Conservation (phyloP, 2,888 invertebrate genomes). For the Siphonodentalium dalli region DNA sequence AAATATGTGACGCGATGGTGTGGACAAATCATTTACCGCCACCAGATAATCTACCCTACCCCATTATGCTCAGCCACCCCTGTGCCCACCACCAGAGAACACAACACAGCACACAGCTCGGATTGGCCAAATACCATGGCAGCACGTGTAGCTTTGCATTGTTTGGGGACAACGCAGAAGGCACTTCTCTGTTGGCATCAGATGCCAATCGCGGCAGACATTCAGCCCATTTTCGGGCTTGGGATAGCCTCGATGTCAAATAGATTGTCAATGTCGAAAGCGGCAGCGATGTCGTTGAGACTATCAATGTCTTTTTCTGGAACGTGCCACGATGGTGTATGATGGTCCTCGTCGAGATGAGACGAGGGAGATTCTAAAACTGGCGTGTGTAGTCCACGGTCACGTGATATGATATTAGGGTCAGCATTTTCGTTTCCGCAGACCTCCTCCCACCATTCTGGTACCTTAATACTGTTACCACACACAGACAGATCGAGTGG, state of each 20-base stretch:
- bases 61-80: no score
- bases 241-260: slow-evolving; percentile 58
- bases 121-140: no score
- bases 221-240: slow-evolving; percentile 43
- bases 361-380: slow-evolving; percentile 51
- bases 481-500: slow-evolving; percentile 60
- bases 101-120: no score
- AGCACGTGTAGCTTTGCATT: no score
- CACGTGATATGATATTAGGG: slow-evolving; percentile 29
- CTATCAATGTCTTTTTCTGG: slow-evolving; percentile 38
- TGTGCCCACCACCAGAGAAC: no score
- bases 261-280: slow-evolving; percentile 60
- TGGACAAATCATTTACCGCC: no score
- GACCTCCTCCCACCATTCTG: slow-evolving; percentile 62
- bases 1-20: no score
- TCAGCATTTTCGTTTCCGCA: slow-evolving; percentile 36
- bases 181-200: no score
- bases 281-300: slow-evolving; percentile 47
- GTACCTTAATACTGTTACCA: slow-evolving; percentile 60
- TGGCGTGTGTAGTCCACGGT: slow-evolving; percentile 52
- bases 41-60: no score
- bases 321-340: slow-evolving; percentile 53
- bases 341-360: slow-evolving; percentile 35
- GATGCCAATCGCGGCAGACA: no score
- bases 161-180: no score